Base-by-base conservation (phyloP, 2,113 vertebrate species). In the Theropithecus gelada region DNA sequence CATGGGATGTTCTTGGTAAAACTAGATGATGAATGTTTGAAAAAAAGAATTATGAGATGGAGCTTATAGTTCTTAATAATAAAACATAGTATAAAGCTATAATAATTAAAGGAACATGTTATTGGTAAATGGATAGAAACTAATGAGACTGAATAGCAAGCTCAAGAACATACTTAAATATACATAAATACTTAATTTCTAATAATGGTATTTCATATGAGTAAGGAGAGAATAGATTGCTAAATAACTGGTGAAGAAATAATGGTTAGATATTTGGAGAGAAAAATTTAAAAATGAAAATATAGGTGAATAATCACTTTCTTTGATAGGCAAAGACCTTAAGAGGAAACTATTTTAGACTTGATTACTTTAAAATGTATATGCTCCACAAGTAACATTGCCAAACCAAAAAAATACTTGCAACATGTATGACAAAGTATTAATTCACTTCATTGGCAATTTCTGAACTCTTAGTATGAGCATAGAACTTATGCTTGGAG, bases 221-320 rank as follows among this genome's bases (percentile, higher is more conserved):
- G 9, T 79, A 55, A 10, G 48, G 59, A 93, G 61, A 79, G 50
- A 80, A 70, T 70, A 79, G 72, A 57, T n/a, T 23, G 17, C 6
- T 80, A 50, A 88, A 27, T 57, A 87, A 59, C 55, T 45, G 18
- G 20, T 45, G 18, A 87, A 23, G 40, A 45, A 80, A 80, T 4
- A 52, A 45, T 80, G 20, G 61, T 70, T 30, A 57, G 70, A 23
- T 70, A 57, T 87, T 93, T 93, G 59, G 57, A 79, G 30, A 79
- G n/a, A 70, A 8, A 40, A 52, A 43, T 82, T 82, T 61, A 80
- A 91, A 79, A 93, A 57, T 80, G 48, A 87, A 93, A 93, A 80
- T 79, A 45, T 45, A 32, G 45, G 10, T 57, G 16, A 80, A 45
- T 87, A 38, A 23, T 57, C 57, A 80, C 38, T 70, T 86, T 45